Conservation (phyloP, 2,888 invertebrate species). For the Ephialtes manifestator region DNA sequence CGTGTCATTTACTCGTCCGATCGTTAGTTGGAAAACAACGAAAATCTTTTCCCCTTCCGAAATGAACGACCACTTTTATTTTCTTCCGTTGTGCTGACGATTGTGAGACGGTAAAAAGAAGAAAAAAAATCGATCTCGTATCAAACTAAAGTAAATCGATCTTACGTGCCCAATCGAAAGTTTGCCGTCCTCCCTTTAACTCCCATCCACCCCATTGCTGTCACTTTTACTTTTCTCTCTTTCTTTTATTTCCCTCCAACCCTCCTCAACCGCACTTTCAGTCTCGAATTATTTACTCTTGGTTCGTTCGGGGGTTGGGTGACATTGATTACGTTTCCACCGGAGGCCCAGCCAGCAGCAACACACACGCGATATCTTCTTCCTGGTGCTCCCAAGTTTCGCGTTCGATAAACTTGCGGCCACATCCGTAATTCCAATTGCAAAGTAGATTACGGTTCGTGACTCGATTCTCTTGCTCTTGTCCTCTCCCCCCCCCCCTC, state of each 20-base stretch:
- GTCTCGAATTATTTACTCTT: slow-evolving; percentile 69
- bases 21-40: slow-evolving; percentile 76
- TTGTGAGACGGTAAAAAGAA: slow-evolving; percentile 49
- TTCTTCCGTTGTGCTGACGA: slow-evolving; percentile 39
- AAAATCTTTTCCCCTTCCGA: slow-evolving; percentile 70
- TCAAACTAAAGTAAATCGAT: slow-evolving; percentile 74
- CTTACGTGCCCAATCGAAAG: slow-evolving; percentile 44
- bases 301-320: slow-evolving; percentile 56
- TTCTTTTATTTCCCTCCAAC: slow-evolving; percentile 20
- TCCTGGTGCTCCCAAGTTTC: slow-evolving; percentile 63
- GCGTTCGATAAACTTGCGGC: slow-evolving; percentile 67
- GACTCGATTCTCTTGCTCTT: slow-evolving; percentile 62
- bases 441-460: slow-evolving; percentile 70
- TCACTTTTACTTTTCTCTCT: slow-evolving; percentile 1
- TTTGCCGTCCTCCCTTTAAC: slow-evolving; percentile 55
- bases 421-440: slow-evolving; percentile 70
- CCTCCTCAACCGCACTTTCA: slow-evolving; percentile 54
- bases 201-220: not conserved
- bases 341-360: not conserved
- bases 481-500: slow-evolving; percentile 49
- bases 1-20: slow-evolving; percentile 83
- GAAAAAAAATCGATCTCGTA: slow-evolving; percentile 65
- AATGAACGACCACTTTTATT: slow-evolving; percentile 68
- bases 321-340: slow-evolving; percentile 68
- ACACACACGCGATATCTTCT: slow-evolving; percentile 67